These are phyloP conservation scores for Heliconius hortense DNA, from an alignment of 2,888 invertebrate genomes.

Conservation along the genomic window DNA sequence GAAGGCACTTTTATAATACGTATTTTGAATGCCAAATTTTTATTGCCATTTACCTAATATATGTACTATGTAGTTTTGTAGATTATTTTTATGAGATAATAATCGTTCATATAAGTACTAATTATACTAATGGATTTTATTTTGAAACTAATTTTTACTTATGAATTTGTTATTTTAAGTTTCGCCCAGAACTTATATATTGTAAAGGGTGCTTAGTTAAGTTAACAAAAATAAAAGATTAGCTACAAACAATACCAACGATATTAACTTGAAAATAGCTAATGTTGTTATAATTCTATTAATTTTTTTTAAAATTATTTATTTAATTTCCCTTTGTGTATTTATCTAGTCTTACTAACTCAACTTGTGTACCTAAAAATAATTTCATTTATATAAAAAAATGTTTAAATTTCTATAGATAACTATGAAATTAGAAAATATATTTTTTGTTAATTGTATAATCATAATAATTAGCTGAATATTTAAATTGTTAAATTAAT, in stretches of 20 bases:
- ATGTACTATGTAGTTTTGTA: background rate
- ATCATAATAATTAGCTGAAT: background rate
- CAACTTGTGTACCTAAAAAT: conserved; percentile 1
- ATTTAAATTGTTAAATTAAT: background rate
- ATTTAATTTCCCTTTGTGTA: background rate
- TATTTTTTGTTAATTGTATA: background rate
- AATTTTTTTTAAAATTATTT: background rate
- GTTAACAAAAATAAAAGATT: background rate
- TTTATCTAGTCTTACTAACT: conserved; percentile 8
- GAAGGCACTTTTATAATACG: background rate
- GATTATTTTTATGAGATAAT: background rate
- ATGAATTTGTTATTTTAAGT: conserved; percentile 3
- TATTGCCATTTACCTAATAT: conserved; percentile 7
- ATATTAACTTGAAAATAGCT: background rate
- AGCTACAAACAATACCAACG: background rate
- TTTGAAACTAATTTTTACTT: conserved; percentile 6
- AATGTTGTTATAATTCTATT: background rate
- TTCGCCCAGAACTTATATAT: conserved; percentile 10
- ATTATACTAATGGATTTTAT: conserved; percentile 19
- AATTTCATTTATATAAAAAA: background rate
- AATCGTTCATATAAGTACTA: conserved; percentile 5
- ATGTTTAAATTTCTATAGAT: background rate
- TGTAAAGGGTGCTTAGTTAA: conserved; percentile 15
- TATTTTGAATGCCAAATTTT: conserved; percentile 14
- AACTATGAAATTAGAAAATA: too few species aligned